Conservation (phyloP, 2,113 vertebrate genomes). For the Plecotus auritus region DNA sequence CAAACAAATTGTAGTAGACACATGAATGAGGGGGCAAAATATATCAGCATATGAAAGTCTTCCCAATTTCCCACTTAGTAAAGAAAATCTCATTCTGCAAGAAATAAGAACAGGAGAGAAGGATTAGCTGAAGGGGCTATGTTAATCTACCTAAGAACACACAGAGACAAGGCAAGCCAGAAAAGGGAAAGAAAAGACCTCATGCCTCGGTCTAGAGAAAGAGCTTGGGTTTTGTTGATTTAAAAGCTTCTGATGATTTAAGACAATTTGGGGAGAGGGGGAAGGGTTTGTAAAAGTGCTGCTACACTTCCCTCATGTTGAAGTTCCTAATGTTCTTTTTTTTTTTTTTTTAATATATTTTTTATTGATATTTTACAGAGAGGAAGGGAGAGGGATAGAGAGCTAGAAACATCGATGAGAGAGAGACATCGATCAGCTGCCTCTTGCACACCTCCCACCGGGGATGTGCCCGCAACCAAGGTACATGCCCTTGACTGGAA, state of each 20-base stretch:
- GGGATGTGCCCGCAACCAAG: too few species aligned
- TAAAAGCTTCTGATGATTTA: background rate
- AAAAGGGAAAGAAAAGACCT: background rate
- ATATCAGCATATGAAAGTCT: background rate
- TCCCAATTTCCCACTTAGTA: background rate
- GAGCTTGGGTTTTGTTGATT: background rate
- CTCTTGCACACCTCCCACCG: too few species aligned
- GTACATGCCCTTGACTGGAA: too few species aligned
- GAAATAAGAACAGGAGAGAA: background rate
- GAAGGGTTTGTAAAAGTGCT: background rate
- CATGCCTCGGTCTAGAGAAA: background rate
- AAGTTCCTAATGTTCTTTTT: background rate
- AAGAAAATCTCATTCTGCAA: background rate
- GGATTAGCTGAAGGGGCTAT: background rate
- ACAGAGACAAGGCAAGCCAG: background rate
- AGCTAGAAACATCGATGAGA: too few species aligned
- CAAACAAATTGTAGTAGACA: background rate
- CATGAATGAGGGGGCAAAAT: background rate
- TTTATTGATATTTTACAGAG: too few species aligned
- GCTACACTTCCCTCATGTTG: accelerated
- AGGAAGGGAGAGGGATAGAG: too few species aligned
- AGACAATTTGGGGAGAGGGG: background rate
- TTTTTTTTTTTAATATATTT: too few species aligned
- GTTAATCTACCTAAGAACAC: background rate
- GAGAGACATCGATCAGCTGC: too few species aligned